Evolutionary conservation across 2,113 vertebrate genomes (phyloP).

Genomic region (Nothocercus nigrocapillus): DNA sequence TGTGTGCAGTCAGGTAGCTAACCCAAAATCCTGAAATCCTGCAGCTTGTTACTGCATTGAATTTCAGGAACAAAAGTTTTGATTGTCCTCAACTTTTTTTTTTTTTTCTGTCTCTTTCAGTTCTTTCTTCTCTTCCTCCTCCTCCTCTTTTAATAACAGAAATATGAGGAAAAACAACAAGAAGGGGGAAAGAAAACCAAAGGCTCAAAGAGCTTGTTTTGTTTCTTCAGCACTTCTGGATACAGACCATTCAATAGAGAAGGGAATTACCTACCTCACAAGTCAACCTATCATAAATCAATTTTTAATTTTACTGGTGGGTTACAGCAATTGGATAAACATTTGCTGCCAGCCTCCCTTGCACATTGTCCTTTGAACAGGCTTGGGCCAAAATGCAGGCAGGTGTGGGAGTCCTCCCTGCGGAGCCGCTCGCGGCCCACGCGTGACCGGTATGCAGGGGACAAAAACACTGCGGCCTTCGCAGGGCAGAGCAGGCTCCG

Average conservation of each 20-base stretch:
- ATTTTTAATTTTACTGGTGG: slow-evolving; percentile 31
- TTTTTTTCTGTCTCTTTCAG: neutral
- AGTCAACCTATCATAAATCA: neutral
- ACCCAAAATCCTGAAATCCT: neutral
- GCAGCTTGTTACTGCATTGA: neutral
- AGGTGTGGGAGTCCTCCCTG: slow-evolving; percentile 11
- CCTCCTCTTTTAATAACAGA: neutral
- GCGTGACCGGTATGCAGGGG: neutral
- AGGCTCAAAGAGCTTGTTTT: neutral
- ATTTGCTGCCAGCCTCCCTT: neutral
- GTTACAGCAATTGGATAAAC: neutral
- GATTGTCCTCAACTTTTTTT: neutral
- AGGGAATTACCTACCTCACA: neutral
- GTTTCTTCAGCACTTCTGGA: neutral
- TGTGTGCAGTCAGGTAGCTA: slow-evolving; percentile 1
- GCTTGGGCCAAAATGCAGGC: neutral
- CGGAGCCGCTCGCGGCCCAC: neutral
- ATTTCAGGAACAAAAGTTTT: neutral
- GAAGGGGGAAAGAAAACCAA: neutral
- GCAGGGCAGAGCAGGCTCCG: neutral
- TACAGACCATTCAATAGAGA: neutral
- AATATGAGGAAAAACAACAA: neutral
- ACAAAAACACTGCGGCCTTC: neutral
- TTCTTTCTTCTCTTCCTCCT: neutral
- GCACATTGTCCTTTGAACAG: neutral